Base-by-base conservation (phyloP, 1,140 invertebrate species). In the Pteromalus puparum region DNA sequence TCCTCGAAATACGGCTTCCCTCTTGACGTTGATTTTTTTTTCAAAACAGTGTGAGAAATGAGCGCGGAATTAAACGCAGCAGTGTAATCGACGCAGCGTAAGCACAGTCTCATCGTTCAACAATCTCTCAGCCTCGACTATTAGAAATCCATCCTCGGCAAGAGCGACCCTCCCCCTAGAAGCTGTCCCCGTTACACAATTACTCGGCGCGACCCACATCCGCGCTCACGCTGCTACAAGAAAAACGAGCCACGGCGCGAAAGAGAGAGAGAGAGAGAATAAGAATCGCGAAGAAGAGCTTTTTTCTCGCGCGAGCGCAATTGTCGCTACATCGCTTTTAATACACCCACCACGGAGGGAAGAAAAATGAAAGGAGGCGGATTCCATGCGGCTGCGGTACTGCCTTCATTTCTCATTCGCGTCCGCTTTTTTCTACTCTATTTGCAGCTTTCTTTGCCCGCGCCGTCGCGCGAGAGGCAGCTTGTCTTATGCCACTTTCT, bases 281-380 rank as follows among this genome's bases (percentile, higher is more conserved):
- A 84, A 82, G 83, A 85, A 76, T 72, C 53, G 24, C 6, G 53
- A 61, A 61, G 53, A 61, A 61, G 53, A 61, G 83, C 3, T 81
- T 67, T 30, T 28, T 79, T 72, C 24, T 72, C 38, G 24, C 30
- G 28, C 48, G n/a, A 5, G 48, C 21, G 74, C 34, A 76, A 83
- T 83, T 77, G 81, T 83, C 28, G 53, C 72, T 75, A 67, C 61
- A 76, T 76, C 74, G 42, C 81, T 83, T 83, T 83, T 83, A 76
- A 76, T 77, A 48, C 81, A 75, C 0, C 48, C 78, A 9, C 15
- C 24, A 30, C 67, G 76, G 28, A 30, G 26, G 79, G 76, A 53
- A 30, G 61, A 73, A 87, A 75, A 86, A 88, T 88, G 86, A 88
- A 89, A 88, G 83, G 82, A 87, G 82, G 67, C 46, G 72, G 67